phyloP scores from a whole-genome alignment of 2,113 vertebrate species.

The Rhynchomys soricoides region DNA sequence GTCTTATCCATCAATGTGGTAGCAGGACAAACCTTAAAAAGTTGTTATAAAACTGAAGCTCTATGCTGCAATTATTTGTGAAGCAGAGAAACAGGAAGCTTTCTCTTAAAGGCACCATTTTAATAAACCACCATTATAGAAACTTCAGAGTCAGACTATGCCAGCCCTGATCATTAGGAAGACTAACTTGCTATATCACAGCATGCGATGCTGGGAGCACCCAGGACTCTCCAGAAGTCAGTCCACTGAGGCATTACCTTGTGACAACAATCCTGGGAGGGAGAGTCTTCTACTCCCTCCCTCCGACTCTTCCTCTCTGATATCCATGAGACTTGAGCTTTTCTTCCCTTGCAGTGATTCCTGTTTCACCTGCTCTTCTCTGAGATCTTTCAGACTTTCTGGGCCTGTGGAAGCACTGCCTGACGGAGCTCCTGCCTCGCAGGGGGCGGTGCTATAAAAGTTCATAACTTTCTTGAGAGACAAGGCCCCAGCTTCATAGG shows the following conservation, averaged over 20 bases:
- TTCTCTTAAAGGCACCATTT: slow-evolving; percentile 33
- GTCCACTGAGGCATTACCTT: slow-evolving; percentile 88
- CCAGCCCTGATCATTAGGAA: slow-evolving; percentile 3
- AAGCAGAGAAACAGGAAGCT: slow-evolving; percentile 31
- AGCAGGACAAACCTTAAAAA: background rate
- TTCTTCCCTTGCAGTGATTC: slow-evolving; percentile 96
- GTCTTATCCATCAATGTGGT: background rate
- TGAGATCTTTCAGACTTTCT: slow-evolving; percentile 85
- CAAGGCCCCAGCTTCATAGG: slow-evolving; percentile 93
- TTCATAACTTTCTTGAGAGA: slow-evolving; percentile 98
- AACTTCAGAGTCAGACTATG: background rate
- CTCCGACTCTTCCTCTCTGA: slow-evolving; percentile 95
- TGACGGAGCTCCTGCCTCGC: slow-evolving; percentile 75
- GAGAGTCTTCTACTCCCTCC: slow-evolving; percentile 94
- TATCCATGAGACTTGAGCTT: slow-evolving; percentile 97
- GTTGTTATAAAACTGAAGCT: background rate
- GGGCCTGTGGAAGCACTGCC: slow-evolving; percentile 72
- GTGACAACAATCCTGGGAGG: slow-evolving; percentile 96
- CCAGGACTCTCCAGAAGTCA: background rate
- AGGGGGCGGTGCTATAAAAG: slow-evolving; percentile 87
- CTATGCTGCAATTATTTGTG: slow-evolving; percentile 10
- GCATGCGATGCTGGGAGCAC: background rate
- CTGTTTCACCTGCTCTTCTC: slow-evolving; percentile 90
- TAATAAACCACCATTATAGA: background rate
- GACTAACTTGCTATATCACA: background rate